Base-by-base conservation (phyloP, 1,140 invertebrate genomes). In the Drosophila funebris region DNA sequence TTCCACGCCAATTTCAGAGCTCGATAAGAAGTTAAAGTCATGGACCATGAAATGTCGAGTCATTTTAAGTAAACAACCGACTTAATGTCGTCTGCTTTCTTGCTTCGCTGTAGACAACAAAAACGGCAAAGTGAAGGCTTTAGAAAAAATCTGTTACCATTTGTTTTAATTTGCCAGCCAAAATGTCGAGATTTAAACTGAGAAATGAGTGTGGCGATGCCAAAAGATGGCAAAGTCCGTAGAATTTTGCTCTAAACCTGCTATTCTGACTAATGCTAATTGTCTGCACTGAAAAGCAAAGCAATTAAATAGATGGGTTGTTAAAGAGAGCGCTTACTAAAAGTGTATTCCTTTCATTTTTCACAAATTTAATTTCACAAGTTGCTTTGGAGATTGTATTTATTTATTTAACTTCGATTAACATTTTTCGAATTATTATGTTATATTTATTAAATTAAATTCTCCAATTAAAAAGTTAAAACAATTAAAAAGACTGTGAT, bases 151-250 rank as follows among this genome's bases (percentile, higher is more conserved):
- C 48, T 68, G 75, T 70, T 78, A 78, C 60, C 64, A 88, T 87
- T 87, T 82, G 83, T 87, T 88, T 88, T 83, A 82, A 87, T 87
- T 87, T 87, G 72, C 64, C 63, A 78, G 78, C 74, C 75, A 88
- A 81, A 87, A 72, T 78, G 82, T 78, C 71, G 53, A 69, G 82
- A 71, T 71, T 73, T 82, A 87, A 67, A 78, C 61, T 78, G 78
- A 75, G 58, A 64, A 74, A 81, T 64, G 82, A 81, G 64, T 61
- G 61, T 14, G 66, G 43, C 58, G 41, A 48, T 37, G 62, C 33
- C 1, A 54, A 9, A 9, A 43, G 53, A 33, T 39, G 43, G 8
- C 43, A 41, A 33, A 31, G 16, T 31, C 27, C 46, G 24, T 13
- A 18, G 22, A 33, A 58, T 43, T 57, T 39, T 27, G n/a, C 24